These are phyloP conservation scores for Danio albolineatus DNA, from an alignment of 2,797 vertebrate species.

Conservation along the genomic window DNA sequence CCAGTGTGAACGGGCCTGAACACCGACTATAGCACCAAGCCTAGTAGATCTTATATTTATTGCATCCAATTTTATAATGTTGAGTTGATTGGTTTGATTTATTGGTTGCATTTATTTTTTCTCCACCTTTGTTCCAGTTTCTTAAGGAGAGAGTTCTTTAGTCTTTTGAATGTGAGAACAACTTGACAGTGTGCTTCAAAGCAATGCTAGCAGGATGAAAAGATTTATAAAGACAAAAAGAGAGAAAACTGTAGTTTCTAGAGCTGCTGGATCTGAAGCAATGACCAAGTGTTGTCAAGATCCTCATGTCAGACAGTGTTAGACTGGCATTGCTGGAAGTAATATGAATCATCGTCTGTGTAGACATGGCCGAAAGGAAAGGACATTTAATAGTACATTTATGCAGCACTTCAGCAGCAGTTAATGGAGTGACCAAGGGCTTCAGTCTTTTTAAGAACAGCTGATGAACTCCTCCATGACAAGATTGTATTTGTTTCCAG, in stretches of 20 bases:
- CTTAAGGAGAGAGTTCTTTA: neutral
- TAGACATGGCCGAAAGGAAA: slow-evolving; percentile 13
- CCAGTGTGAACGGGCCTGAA: too few relatives aligned
- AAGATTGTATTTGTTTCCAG: neutral
- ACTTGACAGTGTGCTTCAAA: neutral
- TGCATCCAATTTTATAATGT: too few relatives aligned
- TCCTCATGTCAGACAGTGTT: slow-evolving; percentile 50
- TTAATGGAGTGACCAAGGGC: neutral
- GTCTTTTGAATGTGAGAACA: slow-evolving; percentile 7
- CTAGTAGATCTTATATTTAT: too few relatives aligned
- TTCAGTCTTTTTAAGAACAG: neutral
- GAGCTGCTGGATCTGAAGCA: neutral
- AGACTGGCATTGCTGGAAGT: slow-evolving; percentile 14
- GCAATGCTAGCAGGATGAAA: neutral
- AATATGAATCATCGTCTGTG: slow-evolving; percentile 24
- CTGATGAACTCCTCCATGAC: neutral
- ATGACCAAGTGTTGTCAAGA: slow-evolving; percentile 5
- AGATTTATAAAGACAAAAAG: too few relatives aligned
- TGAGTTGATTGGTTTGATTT: too few relatives aligned
- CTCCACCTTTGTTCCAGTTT: neutral
- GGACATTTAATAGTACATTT: slow-evolving; percentile 23
- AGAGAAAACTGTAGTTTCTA: neutral
- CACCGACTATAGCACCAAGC: too few relatives aligned
- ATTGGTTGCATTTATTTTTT: too few relatives aligned
- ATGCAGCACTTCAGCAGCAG: neutral